These are phyloP conservation scores for Gallinago paraguaiae DNA, from an alignment of 2,113 vertebrate species.

Conservation along the genomic window DNA sequence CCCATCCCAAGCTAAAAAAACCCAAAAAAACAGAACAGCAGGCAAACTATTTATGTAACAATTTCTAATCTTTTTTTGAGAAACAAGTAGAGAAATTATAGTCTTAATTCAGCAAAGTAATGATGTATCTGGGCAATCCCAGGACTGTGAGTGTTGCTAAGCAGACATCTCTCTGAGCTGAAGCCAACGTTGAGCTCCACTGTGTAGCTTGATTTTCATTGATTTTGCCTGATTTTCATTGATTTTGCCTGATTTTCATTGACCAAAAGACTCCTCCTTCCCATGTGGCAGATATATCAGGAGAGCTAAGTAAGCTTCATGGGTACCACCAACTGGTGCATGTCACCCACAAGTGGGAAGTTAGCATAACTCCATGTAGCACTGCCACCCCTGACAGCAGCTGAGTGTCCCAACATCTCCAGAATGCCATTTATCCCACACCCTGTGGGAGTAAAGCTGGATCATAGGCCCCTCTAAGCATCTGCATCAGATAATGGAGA, in stretches of 20 bases:
- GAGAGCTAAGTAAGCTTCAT: neutral
- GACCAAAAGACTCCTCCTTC: neutral
- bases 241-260: neutral
- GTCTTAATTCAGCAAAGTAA: neutral
- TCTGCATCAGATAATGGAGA: neutral
- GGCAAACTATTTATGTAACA: neutral
- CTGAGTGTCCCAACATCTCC: neutral
- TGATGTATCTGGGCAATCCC: neutral
- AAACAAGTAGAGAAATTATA: neutral
- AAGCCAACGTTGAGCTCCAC: neutral
- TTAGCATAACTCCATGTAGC: neutral
- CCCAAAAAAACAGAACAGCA: neutral
- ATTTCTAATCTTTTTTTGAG: neutral
- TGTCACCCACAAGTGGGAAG: neutral
- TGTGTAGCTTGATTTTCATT: neutral
- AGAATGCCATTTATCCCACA: neutral
- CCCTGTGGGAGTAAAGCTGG: neutral
- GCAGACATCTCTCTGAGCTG: neutral
- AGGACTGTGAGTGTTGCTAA: neutral
- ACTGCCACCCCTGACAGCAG: neutral
- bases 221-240: neutral
- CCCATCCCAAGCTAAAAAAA: neutral
- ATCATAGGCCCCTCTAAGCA: neutral
- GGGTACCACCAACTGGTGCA: neutral
- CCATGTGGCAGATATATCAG: accelerated